phyloP scores from a whole-genome alignment of 2,888 invertebrate species.

The Agriopis marginaria region DNA sequence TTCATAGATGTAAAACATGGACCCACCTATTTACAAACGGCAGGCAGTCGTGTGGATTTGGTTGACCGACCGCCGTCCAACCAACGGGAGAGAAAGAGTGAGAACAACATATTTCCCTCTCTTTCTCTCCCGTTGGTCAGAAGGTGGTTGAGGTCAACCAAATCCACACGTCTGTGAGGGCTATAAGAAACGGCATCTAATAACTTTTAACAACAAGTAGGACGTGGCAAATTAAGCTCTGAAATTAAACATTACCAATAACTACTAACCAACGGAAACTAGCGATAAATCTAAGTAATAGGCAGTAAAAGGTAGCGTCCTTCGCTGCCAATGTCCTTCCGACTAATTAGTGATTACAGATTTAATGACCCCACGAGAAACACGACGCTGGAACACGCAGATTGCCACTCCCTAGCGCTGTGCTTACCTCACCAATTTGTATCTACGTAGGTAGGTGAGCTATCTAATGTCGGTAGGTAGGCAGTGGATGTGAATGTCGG shows the following conservation, averaged over 20 bases:
- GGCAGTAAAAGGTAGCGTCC: conserved; percentile 50
- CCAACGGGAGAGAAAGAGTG: no score
- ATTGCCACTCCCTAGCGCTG: conserved; percentile 57
- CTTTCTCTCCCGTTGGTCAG: no score
- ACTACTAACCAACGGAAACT: conserved; percentile 32
- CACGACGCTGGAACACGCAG: conserved; percentile 68
- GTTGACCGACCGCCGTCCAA: no score
- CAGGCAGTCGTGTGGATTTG: no score
- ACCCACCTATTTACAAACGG: no score
- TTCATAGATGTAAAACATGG: no score
- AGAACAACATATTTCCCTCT: no score
- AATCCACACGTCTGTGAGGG: no score
- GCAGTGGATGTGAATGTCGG: background rate
- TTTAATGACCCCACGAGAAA: conserved; percentile 60
- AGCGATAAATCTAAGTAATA: conserved; percentile 49
- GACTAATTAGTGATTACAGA: conserved; percentile 57
- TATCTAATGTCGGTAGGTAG: background rate
- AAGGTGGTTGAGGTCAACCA: no score
- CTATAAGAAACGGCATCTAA: background rate
- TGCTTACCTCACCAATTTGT: conserved; percentile 25
- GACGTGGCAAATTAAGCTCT: conserved; percentile 5
- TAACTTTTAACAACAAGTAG: background rate
- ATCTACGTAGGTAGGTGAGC: background rate
- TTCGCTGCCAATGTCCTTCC: conserved; percentile 56
- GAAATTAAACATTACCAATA: conserved; percentile 19